A percentile compares a stretch with the other conserved stretches of the same genome.
Evolutionary conservation across 1,140 invertebrate genomes (phyloP).

Genomic region (Proales similis): DNA sequence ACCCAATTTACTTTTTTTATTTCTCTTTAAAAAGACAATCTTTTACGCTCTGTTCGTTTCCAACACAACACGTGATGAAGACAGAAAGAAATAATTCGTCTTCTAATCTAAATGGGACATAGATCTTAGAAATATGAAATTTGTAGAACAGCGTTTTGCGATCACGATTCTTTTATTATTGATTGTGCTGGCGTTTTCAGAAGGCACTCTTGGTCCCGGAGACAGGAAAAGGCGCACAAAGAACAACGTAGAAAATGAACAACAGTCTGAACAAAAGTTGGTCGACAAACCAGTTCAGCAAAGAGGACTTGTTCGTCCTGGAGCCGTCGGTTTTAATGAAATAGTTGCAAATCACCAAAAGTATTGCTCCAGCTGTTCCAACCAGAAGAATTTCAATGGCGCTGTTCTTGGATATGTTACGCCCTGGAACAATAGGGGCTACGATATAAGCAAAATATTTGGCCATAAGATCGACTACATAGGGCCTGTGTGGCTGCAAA

Average conservation of each 20-base stretch:
- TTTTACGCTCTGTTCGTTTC: too few relatives aligned
- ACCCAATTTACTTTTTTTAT: too few relatives aligned
- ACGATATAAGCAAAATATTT: constrained; percentile 83
- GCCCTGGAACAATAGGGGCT: constrained; percentile 81
- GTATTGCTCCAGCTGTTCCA: constrained; percentile 8
- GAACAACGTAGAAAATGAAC: constrained; percentile 1
- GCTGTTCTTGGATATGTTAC: constrained; percentile 36
- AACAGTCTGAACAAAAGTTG: neutral
- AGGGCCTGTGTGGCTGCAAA: constrained; percentile 87
- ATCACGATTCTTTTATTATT: too few relatives aligned
- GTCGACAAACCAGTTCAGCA: too few relatives aligned
- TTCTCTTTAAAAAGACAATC: too few relatives aligned
- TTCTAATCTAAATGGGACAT: too few relatives aligned
- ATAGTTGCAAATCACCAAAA: constrained; percentile 12
- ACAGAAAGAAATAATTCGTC: too few relatives aligned
- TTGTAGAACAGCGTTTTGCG: too few relatives aligned
- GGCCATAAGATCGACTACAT: constrained; percentile 78
- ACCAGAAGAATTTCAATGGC: constrained; percentile 1
- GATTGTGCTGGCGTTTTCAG: neutral
- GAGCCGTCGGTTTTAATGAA: neutral
- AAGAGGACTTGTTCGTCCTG: neutral
- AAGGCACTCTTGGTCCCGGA: constrained; percentile 6
- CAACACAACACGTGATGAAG: too few relatives aligned
- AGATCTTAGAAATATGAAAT: too few relatives aligned
- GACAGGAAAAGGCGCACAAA: constrained; percentile 14